phyloP scores from a whole-genome alignment of 2,113 vertebrate species.

The Cervus canadensis region DNA sequence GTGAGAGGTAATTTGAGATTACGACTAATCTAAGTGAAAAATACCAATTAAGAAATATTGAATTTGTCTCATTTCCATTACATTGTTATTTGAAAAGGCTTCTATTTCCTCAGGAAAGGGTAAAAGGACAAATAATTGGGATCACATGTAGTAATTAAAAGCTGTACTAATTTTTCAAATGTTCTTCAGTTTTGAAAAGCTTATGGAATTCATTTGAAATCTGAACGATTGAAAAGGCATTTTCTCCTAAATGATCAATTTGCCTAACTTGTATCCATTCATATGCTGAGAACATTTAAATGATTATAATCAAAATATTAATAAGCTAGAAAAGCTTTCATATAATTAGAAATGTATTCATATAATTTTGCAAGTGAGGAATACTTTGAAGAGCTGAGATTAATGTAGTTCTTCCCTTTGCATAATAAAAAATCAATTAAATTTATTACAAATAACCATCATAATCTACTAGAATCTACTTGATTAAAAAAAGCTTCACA shows the following conservation, averaged over 20 bases:
- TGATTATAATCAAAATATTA: constrained; percentile 66
- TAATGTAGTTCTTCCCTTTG: constrained; percentile 28
- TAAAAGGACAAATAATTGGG: constrained; percentile 34
- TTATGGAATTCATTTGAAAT: constrained; percentile 34
- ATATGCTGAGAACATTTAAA: constrained; percentile 24
- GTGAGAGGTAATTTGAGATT: constrained; percentile 66
- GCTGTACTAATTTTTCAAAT: constrained; percentile 36
- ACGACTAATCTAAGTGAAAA: constrained; percentile 62
- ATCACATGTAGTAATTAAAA: constrained; percentile 33
- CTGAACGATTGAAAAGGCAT: background rate
- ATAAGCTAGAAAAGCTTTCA: constrained; percentile 48
- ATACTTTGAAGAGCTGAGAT: constrained; percentile 6
- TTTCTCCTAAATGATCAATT: constrained; percentile 44
- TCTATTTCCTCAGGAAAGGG: background rate
- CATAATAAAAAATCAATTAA: constrained; percentile 36
- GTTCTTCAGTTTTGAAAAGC: constrained; percentile 40
- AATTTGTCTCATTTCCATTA: constrained; percentile 39
- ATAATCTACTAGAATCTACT: background rate
- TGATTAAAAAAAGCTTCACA: background rate
- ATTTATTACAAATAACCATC: constrained; percentile 17
- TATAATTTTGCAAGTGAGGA: background rate
- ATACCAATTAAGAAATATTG: constrained; percentile 32
- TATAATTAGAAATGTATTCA: constrained; percentile 22
- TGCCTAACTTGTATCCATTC: constrained; percentile 44
- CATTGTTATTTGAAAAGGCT: background rate